A percentile compares a stretch with the other conserved stretches of the same genome.
These are phyloP conservation scores for Ailuropoda melanoleuca DNA, from an alignment of 2,113 vertebrate genomes.

Conservation along the genomic window DNA sequence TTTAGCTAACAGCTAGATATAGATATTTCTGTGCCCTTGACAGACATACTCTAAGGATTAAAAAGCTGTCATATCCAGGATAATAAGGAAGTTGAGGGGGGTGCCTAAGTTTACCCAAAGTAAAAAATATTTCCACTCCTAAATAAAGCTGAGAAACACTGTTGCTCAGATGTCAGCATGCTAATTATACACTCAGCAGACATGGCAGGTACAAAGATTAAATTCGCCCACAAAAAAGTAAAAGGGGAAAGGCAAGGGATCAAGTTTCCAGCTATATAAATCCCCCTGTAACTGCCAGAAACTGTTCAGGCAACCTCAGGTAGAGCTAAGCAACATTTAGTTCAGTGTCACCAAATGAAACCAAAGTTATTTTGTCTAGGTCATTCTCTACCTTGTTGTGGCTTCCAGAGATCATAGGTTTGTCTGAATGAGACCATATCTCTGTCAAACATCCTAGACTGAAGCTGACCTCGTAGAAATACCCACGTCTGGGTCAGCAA, in stretches of 20 bases:
- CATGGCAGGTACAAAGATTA: slow-evolving; percentile 74
- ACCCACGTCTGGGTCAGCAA: slow-evolving; percentile 18
- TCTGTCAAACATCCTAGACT: not conserved
- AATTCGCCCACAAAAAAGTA: slow-evolving; percentile 60
- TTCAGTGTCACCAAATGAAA: not conserved
- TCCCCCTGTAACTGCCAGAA: not conserved
- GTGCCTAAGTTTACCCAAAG: slow-evolving; percentile 59
- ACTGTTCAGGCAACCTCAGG: not conserved
- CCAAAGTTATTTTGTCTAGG: not conserved
- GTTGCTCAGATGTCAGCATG: slow-evolving; percentile 70
- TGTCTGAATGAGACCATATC: not conserved
- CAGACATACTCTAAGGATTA: slow-evolving; percentile 30
- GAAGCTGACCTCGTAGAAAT: slow-evolving; percentile 27
- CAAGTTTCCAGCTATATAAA: slow-evolving; percentile 60
- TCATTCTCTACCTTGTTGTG: slow-evolving; percentile 48
- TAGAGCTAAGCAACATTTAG: not conserved
- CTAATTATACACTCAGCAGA: slow-evolving; percentile 77
- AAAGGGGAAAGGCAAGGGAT: slow-evolving; percentile 49
- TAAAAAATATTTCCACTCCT: slow-evolving; percentile 66
- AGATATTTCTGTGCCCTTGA: not conserved
- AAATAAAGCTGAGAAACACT: slow-evolving; percentile 70
- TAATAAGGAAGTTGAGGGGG: slow-evolving; percentile 10
- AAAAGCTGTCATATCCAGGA: not conserved
- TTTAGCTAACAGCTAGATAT: not conserved
- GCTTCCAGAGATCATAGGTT: slow-evolving; percentile 20